These are phyloP conservation scores for Lasioglossum albipes DNA, from an alignment of 1,140 invertebrate genomes.

Conservation along the genomic window DNA sequence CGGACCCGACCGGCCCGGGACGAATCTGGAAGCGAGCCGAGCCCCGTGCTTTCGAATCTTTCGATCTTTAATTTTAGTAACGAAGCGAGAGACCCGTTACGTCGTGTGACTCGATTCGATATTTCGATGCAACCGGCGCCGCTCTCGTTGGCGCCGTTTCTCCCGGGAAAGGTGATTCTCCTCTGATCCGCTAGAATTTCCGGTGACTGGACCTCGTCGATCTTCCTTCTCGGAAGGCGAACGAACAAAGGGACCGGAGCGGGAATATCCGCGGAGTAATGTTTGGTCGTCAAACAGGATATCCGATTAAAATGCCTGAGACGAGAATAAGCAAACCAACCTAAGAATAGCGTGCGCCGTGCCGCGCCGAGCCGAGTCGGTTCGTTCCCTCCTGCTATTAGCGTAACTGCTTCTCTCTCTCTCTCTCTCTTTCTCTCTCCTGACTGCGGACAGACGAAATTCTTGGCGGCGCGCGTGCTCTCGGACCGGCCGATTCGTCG, in stretches of 20 bases:
- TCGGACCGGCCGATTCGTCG: constrained; percentile 8
- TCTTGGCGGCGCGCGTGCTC: not conserved
- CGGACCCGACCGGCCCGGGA: constrained; percentile 1
- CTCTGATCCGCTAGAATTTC: constrained; percentile 14
- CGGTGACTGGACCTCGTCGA: not conserved
- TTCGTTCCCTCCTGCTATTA: constrained; percentile 30
- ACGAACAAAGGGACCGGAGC: constrained; percentile 5
- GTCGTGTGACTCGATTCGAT: not conserved
- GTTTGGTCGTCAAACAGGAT: constrained; percentile 65
- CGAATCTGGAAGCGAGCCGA: constrained; percentile 60
- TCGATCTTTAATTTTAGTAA: constrained; percentile 43
- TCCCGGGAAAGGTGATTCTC: not conserved
- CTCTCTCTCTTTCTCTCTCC: too few relatives aligned
- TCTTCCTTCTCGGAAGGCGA: not conserved
- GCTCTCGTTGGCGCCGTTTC: not conserved
- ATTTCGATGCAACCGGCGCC: not conserved
- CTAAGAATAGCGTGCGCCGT: constrained; percentile 50
- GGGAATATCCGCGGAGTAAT: constrained; percentile 13
- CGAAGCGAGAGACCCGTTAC: not conserved
- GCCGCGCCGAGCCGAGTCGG: not conserved
- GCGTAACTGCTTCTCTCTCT: not conserved
- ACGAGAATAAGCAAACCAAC: constrained; percentile 54
- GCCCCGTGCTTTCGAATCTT: constrained; percentile 27
- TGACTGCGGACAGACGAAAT: not conserved
- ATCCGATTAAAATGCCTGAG: constrained; percentile 63